Conservation (phyloP, 2,888 invertebrate species). For the Caenorhabditis sulstoni region DNA sequence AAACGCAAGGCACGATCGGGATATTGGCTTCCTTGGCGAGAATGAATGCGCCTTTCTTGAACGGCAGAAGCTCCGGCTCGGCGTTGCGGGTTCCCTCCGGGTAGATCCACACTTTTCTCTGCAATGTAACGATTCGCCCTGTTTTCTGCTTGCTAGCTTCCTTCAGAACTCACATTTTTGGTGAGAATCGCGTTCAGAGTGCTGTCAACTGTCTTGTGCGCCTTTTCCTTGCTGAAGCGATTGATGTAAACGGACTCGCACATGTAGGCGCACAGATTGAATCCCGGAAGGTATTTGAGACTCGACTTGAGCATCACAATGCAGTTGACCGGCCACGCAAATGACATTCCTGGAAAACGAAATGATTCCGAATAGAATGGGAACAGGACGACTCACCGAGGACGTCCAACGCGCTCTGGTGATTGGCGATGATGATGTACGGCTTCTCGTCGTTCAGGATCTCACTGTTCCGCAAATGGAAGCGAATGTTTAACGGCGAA, state of each 20-base stretch:
- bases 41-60: conserved; percentile 97
- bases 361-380: neutral
- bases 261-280: conserved; percentile 76
- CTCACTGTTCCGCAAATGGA: conserved; percentile 61
- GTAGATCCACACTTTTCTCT: conserved; percentile 90
- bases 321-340: conserved; percentile 77
- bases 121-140: neutral
- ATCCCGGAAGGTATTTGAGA: conserved; percentile 77
- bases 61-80: conserved; percentile 90
- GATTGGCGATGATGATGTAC: conserved; percentile 78
- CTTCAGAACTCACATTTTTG: conserved; percentile 60
- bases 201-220: conserved; percentile 70
- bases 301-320: conserved; percentile 78
- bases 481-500: conserved; percentile 53
- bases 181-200: conserved; percentile 64
- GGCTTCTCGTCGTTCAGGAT: conserved; percentile 64
- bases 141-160: neutral
- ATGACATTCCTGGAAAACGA: conserved; percentile 69
- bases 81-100: conserved; percentile 92
- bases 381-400: conserved; percentile 58
- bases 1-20: conserved; percentile 92
- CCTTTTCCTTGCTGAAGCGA: conserved; percentile 70
- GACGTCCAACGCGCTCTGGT: conserved; percentile 79
- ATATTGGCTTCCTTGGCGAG: conserved; percentile 85
- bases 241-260: conserved; percentile 73